Percentiles rank a stretch among this genome's conserved stretches.
These are phyloP conservation scores for Leucoptera coffeella DNA, from an alignment of 2,888 invertebrate species.

Conservation along the genomic window DNA sequence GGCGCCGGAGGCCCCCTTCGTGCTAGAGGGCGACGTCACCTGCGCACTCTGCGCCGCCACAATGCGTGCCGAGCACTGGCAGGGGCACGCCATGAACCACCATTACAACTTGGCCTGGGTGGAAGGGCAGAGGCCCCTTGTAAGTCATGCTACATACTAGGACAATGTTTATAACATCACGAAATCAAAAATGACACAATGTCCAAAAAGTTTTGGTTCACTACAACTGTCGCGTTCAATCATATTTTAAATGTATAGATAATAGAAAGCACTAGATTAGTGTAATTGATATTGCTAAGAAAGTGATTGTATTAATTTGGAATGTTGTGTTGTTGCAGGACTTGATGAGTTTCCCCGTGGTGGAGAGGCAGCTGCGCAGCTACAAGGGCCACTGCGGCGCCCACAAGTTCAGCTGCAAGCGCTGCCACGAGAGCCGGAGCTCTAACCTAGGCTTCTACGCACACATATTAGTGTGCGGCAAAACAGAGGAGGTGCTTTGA, in stretches of 20 bases:
- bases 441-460: conserved; percentile 56
- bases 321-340: conserved; percentile 31
- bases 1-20: conserved; percentile 4
- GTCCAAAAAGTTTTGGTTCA: no score
- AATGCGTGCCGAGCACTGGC: conserved; percentile 14
- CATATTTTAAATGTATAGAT: no score
- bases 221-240: no score
- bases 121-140: conserved; percentile 19
- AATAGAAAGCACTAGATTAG: conserved; percentile 2
- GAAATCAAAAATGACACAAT: no score
- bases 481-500: conserved; percentile 41
- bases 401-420: conserved; percentile 43
- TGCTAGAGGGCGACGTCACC: no score
- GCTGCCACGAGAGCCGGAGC: conserved; percentile 40
- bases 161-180: no score
- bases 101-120: conserved; percentile 31
- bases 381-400: conserved; percentile 30
- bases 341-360: conserved; percentile 31
- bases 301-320: no score
- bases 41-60: conserved; percentile 19
- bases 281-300: neutral
- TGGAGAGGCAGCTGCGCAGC: conserved; percentile 30
- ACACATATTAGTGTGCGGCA: conserved; percentile 56
- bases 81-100: conserved; percentile 15
- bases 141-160: no score